These are phyloP conservation scores for Porites divaricata DNA, from an alignment of 92 coral and sea anemone genomes.

Conservation along the genomic window DNA sequence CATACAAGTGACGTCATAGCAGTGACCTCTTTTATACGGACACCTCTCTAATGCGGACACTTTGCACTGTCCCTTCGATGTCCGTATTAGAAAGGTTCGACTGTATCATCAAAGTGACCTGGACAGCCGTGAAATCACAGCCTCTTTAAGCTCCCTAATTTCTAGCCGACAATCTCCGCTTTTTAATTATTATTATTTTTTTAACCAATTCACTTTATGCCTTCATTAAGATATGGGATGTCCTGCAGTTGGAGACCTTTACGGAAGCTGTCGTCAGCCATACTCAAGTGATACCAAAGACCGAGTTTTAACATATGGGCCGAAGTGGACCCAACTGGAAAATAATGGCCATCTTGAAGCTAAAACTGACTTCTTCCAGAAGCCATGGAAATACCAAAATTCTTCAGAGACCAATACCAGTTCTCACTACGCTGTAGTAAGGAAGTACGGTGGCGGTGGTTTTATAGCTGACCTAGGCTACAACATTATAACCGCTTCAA, in stretches of 20 bases:
- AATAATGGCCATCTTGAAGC: slow-evolving; percentile 38
- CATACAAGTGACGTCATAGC: too few relatives aligned
- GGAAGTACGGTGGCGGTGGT: slow-evolving; percentile 12
- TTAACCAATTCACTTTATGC: background rate
- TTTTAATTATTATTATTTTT: background rate
- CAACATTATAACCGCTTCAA: slow-evolving; percentile 57
- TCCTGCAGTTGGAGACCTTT: background rate
- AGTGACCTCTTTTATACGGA: too few relatives aligned
- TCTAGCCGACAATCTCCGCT: too few relatives aligned
- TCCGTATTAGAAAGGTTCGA: too few relatives aligned
- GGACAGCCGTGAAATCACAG: too few relatives aligned
- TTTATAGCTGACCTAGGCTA: slow-evolving; percentile 75
- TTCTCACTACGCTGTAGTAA: slow-evolving; percentile 37
- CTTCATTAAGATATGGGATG: background rate
- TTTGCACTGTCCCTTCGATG: too few relatives aligned
- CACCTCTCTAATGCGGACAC: too few relatives aligned
- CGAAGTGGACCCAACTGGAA: slow-evolving; percentile 70
- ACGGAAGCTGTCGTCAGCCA: slow-evolving; percentile 48
- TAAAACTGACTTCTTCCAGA: slow-evolving; percentile 58
- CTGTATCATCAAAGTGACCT: too few relatives aligned
- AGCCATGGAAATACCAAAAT: slow-evolving; percentile 70
- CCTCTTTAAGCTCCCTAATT: too few relatives aligned
- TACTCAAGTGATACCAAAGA: slow-evolving; percentile 60
- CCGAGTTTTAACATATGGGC: slow-evolving; percentile 47
- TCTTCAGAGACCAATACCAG: slow-evolving; percentile 39